Evolutionary conservation across 2,888 invertebrate genomes (phyloP).

Genomic region (Leptogaster cylindrica): DNA sequence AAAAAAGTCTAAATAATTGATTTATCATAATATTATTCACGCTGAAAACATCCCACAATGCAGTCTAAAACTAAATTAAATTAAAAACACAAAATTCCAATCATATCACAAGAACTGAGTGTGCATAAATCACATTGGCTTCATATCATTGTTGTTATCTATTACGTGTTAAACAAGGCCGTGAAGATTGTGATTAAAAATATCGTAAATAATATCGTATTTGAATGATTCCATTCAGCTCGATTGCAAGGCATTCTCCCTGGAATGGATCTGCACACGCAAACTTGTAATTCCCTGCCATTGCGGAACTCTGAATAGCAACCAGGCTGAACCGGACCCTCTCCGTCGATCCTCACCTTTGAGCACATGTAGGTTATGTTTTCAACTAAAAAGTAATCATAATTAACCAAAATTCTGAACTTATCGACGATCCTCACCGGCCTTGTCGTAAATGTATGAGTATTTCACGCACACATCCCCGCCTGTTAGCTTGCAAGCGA

Average conservation of each 20-base stretch:
- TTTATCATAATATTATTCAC: too few relatives aligned
- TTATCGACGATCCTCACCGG: conserved; percentile 61
- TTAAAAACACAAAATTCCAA: too few relatives aligned
- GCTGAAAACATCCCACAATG: too few relatives aligned
- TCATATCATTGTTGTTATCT: too few relatives aligned
- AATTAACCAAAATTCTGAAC: not conserved
- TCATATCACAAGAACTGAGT: too few relatives aligned
- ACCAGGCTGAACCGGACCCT: conserved; percentile 64
- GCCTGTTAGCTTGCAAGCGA: conserved; percentile 67
- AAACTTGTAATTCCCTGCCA: conserved; percentile 64
- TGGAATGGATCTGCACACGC: conserved; percentile 62
- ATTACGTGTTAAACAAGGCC: too few relatives aligned
- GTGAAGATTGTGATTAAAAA: too few relatives aligned
- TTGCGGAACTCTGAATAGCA: conserved; percentile 65
- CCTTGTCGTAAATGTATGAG: conserved; percentile 68
- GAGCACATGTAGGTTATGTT: conserved; percentile 76
- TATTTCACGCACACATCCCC: conserved; percentile 71
- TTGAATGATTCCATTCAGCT: too few relatives aligned
- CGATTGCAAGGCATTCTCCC: conserved; percentile 63
- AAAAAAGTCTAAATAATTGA: too few relatives aligned
- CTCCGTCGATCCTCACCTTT: conserved; percentile 65
- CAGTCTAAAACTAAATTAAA: too few relatives aligned
- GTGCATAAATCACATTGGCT: too few relatives aligned
- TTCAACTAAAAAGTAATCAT: conserved; percentile 62
- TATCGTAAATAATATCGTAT: too few relatives aligned